Conservation (phyloP, 2,797 vertebrate genomes). For the Alosa sapidissima region DNA sequence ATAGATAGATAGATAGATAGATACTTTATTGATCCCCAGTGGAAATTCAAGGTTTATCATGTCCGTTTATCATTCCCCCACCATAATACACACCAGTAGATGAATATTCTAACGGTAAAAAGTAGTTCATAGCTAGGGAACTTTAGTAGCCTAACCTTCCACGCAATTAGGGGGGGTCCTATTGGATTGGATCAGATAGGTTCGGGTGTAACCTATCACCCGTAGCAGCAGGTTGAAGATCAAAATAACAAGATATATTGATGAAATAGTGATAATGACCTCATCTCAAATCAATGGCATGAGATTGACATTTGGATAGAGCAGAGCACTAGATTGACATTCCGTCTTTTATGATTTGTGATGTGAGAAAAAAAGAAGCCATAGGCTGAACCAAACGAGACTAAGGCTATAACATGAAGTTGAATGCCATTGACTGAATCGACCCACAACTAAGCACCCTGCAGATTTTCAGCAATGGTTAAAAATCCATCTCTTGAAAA, state of each 20-base stretch:
- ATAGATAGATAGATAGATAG: background rate
- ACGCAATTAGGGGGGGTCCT: background rate
- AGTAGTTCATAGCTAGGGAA: background rate
- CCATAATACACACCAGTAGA: background rate
- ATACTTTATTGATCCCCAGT: no score
- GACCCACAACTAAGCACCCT: slow-evolving; percentile 38
- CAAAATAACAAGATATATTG: background rate
- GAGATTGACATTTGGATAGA: background rate
- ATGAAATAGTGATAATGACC: background rate
- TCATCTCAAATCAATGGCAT: background rate
- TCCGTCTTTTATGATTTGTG: slow-evolving; percentile 54
- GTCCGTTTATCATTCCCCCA: background rate
- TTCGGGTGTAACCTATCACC: no score
- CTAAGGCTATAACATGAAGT: slow-evolving; percentile 45
- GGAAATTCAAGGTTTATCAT: no score
- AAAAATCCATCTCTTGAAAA: slow-evolving; percentile 14
- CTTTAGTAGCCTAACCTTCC: background rate
- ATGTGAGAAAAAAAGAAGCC: slow-evolving; percentile 56
- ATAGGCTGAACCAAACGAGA: slow-evolving; percentile 37
- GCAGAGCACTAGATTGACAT: background rate
- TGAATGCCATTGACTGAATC: slow-evolving; percentile 45
- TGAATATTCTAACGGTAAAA: background rate
- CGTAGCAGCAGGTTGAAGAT: background rate
- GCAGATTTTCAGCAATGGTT: slow-evolving; percentile 46
- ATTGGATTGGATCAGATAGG: background rate